These are phyloP conservation scores for Heteromyza rotundicornis DNA, from an alignment of 2,888 invertebrate genomes.

Conservation along the genomic window DNA sequence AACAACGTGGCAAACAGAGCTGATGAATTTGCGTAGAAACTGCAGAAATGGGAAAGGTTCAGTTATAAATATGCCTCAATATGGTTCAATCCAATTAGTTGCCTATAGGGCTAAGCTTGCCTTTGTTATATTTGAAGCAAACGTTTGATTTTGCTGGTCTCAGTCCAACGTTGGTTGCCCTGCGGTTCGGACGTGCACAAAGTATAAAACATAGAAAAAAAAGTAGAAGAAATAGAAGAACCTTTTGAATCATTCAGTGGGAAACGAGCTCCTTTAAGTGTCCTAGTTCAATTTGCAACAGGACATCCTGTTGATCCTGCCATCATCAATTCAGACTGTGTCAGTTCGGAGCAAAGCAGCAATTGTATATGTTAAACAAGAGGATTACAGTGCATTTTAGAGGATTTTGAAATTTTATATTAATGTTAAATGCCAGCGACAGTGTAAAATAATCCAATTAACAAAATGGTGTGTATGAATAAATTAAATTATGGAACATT, in stretches of 20 bases:
- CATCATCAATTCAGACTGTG: too few relatives aligned
- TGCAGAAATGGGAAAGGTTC: conserved; percentile 24
- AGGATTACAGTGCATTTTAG: conserved; percentile 12
- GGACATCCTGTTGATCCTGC: background rate
- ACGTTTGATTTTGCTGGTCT: conserved; percentile 44
- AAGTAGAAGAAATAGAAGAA: too few relatives aligned
- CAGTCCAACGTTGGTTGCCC: conserved; percentile 58
- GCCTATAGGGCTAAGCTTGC: conserved; percentile 38
- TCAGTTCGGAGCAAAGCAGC: too few relatives aligned
- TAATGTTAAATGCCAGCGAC: conserved; percentile 39
- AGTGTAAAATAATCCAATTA: conserved; percentile 47
- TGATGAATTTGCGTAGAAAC: conserved; percentile 5
- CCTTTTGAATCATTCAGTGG: background rate
- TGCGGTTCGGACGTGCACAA: conserved; percentile 59
- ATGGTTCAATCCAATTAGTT: conserved; percentile 61
- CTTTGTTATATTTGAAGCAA: conserved; percentile 40
- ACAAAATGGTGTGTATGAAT: conserved; percentile 52
- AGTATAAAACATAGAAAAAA: conserved; percentile 35
- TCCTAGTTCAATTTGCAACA: background rate
- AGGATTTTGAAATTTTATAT: background rate
- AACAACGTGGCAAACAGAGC: too few relatives aligned
- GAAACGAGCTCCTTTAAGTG: background rate
- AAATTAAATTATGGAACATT: conserved; percentile 18
- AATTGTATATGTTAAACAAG: too few relatives aligned
- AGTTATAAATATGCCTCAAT: conserved; percentile 40